These are phyloP conservation scores for Mesembrinibis cayennensis DNA, from an alignment of 2,113 vertebrate species.

Conservation along the genomic window DNA sequence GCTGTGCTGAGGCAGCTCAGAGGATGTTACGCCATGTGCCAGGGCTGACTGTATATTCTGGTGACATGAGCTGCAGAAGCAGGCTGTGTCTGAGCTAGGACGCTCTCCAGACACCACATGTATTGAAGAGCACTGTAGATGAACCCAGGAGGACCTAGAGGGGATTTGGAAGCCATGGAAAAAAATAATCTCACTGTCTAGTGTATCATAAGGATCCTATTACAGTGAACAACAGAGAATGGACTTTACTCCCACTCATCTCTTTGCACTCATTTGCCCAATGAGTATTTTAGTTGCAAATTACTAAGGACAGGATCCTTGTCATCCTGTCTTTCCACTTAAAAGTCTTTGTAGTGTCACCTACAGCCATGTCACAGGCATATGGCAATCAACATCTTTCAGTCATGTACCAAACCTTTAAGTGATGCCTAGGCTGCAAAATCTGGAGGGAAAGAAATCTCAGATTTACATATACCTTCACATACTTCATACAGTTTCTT, in stretches of 20 bases:
- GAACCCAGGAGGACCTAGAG: background rate
- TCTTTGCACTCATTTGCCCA: background rate
- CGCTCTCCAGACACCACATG: background rate
- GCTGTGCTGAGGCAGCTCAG: background rate
- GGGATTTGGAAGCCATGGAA: background rate
- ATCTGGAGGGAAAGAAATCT: background rate
- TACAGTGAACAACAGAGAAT: background rate
- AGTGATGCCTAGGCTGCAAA: background rate
- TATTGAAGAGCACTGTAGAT: background rate
- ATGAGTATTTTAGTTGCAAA: background rate
- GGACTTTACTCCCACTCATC: background rate
- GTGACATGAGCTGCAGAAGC: background rate
- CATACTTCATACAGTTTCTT: background rate
- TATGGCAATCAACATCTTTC: background rate
- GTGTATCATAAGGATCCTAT: background rate
- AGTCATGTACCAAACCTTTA: background rate
- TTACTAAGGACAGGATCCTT: background rate
- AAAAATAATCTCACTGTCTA: background rate
- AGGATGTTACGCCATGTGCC: rapidly evolving
- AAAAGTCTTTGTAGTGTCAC: background rate
- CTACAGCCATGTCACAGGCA: background rate
- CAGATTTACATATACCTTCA: background rate
- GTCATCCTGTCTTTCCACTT: background rate
- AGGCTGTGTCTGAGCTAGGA: background rate
- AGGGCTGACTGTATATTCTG: background rate